Percentiles rank a stretch among this genome's conserved stretches.
These are phyloP conservation scores for Oligia latruncula DNA, from an alignment of 2,888 invertebrate genomes.

Conservation along the genomic window DNA sequence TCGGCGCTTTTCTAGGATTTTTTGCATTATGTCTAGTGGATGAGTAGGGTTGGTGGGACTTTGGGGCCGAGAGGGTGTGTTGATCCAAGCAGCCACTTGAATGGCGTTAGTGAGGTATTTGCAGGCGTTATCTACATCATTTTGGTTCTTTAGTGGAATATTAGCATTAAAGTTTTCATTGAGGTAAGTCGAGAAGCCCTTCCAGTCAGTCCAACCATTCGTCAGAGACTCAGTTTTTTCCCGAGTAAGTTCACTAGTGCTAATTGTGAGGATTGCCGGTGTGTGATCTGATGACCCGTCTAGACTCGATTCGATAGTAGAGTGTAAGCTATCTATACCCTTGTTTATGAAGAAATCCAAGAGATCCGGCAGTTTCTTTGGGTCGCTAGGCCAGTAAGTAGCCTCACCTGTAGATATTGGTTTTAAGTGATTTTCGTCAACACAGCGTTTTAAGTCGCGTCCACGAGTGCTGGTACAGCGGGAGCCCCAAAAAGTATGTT, in stretches of 20 bases:
- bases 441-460: not conserved
- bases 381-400: not conserved
- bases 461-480: not conserved
- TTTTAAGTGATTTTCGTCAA: not conserved
- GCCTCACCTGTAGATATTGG: not conserved
- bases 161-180: not conserved
- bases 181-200: not conserved
- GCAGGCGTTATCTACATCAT: no score
- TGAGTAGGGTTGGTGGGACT: no score
- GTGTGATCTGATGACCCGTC: not conserved
- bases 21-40: no score
- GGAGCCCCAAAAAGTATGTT: not conserved
- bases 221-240: not conserved
- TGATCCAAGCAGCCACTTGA: no score
- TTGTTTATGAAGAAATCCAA: not conserved
- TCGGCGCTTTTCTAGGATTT: no score
- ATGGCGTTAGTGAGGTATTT: no score
- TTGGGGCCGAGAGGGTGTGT: no score
- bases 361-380: not conserved
- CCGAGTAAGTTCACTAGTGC: not conserved
- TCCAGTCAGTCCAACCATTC: not conserved
- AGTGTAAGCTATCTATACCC: not conserved
- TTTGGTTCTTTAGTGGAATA: no score
- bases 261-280: not conserved
- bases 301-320: not conserved